A percentile compares a stretch with the other conserved stretches of the same genome.
Evolutionary conservation across 2,113 vertebrate species (phyloP).

Genomic region (Notiomystis cincta): DNA sequence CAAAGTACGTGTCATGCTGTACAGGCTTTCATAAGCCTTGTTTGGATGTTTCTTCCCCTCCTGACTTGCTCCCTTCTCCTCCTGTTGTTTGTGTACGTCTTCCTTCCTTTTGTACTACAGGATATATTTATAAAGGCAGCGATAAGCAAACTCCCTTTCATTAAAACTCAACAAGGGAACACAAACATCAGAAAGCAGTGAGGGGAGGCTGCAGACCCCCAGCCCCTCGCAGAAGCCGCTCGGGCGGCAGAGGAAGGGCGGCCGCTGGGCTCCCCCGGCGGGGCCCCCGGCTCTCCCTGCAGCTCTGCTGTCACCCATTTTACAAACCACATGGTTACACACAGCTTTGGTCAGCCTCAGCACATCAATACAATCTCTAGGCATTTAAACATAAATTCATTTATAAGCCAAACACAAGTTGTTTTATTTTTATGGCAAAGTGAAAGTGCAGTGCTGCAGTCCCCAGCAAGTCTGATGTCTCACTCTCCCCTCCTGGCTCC

Average conservation of each 20-base stretch:
- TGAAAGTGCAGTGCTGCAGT: neutral
- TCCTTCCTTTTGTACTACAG: conserved; percentile 51
- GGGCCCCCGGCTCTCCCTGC: conserved; percentile 65
- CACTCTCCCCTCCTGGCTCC: neutral
- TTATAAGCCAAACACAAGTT: neutral
- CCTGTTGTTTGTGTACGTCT: conserved; percentile 30
- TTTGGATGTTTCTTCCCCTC: neutral
- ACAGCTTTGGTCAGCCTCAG: neutral
- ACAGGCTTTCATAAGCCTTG: neutral
- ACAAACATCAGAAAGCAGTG: neutral
- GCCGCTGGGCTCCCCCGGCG: conserved; percentile 47
- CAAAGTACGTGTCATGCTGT: neutral
- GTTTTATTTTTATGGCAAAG: neutral
- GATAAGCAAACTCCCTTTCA: conserved; percentile 52
- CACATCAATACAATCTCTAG: neutral
- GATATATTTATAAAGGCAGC: conserved; percentile 15
- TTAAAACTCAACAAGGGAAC: neutral
- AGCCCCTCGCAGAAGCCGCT: neutral
- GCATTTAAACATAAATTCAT: neutral
- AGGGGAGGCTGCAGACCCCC: neutral
- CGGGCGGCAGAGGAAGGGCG: neutral
- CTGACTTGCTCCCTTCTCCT: neutral
- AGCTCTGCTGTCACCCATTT: conserved; percentile 32
- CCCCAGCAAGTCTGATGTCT: neutral
- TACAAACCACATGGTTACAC: neutral